A percentile compares a stretch with the other conserved stretches of the same genome.
These are phyloP conservation scores for Cyrtorhinus lividipennis DNA, from an alignment of 1,140 invertebrate genomes.

Conservation along the genomic window DNA sequence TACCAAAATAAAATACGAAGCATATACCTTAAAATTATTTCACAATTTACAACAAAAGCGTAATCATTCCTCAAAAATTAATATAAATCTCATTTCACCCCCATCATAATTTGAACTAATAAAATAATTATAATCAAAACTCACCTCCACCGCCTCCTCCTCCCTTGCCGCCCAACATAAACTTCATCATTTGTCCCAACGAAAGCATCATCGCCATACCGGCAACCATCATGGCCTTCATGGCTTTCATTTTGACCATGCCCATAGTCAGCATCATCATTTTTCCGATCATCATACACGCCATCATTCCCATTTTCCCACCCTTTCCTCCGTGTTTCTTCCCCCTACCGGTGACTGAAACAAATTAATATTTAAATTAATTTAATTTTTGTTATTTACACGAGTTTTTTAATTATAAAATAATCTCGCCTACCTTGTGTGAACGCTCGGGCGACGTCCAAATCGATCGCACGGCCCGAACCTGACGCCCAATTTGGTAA, in stretches of 20 bases:
- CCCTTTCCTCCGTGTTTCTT: constrained; percentile 10
- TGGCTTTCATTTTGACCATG: constrained; percentile 20
- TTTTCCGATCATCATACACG: constrained; percentile 18
- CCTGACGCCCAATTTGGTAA: constrained; percentile 12
- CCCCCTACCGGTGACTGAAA: constrained; percentile 11
- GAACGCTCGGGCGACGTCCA: constrained; percentile 3
- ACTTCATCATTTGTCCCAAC: too few species aligned
- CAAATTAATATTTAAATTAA: background rate
- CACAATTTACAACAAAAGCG: too few species aligned
- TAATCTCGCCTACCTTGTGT: background rate
- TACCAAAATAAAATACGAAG: too few species aligned
- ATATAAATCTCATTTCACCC: too few species aligned
- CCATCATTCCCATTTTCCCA: constrained; percentile 16
- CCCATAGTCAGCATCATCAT: constrained; percentile 19
- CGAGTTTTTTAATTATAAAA: background rate
- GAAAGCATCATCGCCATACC: constrained; percentile 11
- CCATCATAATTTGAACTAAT: too few species aligned
- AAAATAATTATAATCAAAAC: too few species aligned
- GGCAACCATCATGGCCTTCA: constrained; percentile 17
- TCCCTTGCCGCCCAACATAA: too few species aligned
- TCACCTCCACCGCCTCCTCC: too few species aligned
- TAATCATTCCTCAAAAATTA: too few species aligned
- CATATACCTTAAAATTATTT: too few species aligned
- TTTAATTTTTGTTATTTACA: background rate
- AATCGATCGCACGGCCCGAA: background rate